These are phyloP conservation scores for Mimas tiliae DNA, from an alignment of 2,888 invertebrate species.

Conservation along the genomic window DNA sequence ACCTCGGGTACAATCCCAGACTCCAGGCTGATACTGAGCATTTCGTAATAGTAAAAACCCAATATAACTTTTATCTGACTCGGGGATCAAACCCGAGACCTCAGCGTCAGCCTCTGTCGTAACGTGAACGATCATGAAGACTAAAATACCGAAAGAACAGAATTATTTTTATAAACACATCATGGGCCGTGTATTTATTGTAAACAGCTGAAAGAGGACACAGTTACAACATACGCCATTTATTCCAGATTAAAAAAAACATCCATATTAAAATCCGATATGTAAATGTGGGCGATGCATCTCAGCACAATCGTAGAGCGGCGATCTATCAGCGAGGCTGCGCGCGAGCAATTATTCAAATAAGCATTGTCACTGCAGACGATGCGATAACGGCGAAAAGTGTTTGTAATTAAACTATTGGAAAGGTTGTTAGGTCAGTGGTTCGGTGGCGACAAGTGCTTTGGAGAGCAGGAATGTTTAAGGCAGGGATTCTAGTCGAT, in stretches of 20 bases:
- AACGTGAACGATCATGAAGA: too few relatives aligned
- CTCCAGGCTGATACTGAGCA: too few relatives aligned
- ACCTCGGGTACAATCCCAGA: too few relatives aligned
- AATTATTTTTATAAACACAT: too few relatives aligned
- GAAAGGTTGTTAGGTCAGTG: not conserved
- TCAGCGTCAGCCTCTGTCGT: too few relatives aligned
- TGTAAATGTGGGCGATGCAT: constrained; percentile 20
- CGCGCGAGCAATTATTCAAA: constrained; percentile 66
- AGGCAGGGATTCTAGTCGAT: too few relatives aligned
- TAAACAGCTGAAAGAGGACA: not conserved
- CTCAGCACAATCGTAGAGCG: constrained; percentile 26
- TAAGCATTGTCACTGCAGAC: constrained; percentile 56
- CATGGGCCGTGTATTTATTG: not conserved
- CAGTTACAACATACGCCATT: not conserved
- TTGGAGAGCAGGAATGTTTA: too few relatives aligned
- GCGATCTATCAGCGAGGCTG: constrained; percentile 36
- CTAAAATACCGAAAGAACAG: too few relatives aligned
- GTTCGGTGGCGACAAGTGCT: not conserved
- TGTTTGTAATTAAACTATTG: constrained; percentile 18
- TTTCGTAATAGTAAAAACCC: too few relatives aligned
- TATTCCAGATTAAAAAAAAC: not conserved
- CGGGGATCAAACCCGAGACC: too few relatives aligned
- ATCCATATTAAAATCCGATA: constrained; percentile 17
- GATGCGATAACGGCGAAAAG: constrained; percentile 29
- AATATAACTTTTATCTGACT: too few relatives aligned